Conservation (phyloP, 30 jellyfish, hydroid and myxozoan genomes). For the Aurelia coerulea region DNA sequence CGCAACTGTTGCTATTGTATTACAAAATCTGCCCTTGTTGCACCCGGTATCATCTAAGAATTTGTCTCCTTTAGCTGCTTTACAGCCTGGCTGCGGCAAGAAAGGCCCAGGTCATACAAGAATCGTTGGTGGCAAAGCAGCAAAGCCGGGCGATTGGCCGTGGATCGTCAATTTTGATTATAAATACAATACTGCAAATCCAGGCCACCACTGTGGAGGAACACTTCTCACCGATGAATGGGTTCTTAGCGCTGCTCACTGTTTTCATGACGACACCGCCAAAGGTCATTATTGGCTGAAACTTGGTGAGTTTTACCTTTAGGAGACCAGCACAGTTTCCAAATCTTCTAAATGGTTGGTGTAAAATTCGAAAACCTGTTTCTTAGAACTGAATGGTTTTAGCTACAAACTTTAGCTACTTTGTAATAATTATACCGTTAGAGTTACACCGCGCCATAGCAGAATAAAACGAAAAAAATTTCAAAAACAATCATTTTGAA, state of each 20-base stretch:
- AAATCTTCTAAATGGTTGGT: no score
- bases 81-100: slow-evolving; percentile 95
- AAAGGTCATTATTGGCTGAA: slow-evolving; percentile 59
- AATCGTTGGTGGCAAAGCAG: slow-evolving; percentile 93
- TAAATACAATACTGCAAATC: slow-evolving; percentile 73
- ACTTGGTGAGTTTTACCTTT: slow-evolving; percentile 55
- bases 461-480: no score
- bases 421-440: no score
- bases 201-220: slow-evolving; percentile 98
- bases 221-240: slow-evolving; percentile 87
- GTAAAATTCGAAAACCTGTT: no score
- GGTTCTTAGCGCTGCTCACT: slow-evolving; percentile 98
- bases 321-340: no score
- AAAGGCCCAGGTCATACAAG: slow-evolving; percentile 91
- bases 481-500: no score
- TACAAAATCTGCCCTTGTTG: no score
- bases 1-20: no score
- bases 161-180: slow-evolving; percentile 97
- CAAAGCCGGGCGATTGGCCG: slow-evolving; percentile 99
- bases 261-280: slow-evolving; percentile 76
- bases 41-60: not conserved
- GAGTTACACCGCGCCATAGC: no score
- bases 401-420: no score
- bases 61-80: slow-evolving; percentile 28
- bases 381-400: no score